Evolutionary conservation across 1,140 invertebrate genomes (phyloP).

Genomic region (Drosophila arizonae): DNA sequence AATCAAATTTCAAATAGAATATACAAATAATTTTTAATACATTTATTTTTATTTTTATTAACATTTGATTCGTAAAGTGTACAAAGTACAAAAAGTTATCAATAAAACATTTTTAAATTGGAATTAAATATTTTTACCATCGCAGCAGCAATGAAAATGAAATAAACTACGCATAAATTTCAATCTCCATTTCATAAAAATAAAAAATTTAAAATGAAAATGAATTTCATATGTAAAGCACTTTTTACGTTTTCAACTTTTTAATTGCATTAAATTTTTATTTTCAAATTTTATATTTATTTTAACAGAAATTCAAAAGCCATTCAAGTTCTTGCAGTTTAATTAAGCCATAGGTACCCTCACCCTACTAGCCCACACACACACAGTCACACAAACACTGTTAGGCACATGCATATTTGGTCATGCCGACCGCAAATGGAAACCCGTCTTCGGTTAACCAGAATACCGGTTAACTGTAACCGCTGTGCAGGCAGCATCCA

Average conservation of each 20-base stretch:
- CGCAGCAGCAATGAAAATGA: no score
- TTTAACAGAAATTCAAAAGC: conserved; percentile 3
- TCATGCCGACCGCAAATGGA: conserved; percentile 46
- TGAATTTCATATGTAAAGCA: neutral
- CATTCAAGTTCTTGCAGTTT: conserved; percentile 28
- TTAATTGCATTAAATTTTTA: neutral
- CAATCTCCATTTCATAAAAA: no score
- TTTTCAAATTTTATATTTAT: neutral
- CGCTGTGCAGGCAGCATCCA: neutral
- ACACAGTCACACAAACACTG: neutral
- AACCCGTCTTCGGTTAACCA: conserved; percentile 53
- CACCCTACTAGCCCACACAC: no score
- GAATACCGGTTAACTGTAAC: conserved; percentile 23
- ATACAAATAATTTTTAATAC: neutral
- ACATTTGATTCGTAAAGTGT: neutral
- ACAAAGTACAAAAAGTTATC: no score
- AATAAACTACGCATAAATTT: no score
- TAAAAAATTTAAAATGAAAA: no score
- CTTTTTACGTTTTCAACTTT: neutral
- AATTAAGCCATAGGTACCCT: conserved; percentile 29
- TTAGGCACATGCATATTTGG: neutral
- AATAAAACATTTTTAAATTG: no score
- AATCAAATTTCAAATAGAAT: neutral
- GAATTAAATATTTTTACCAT: no score
- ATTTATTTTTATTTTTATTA: neutral